Percentiles rank a stretch among this genome's conserved stretches.
Conservation (phyloP, 2,797 vertebrate genomes). For the Apodemus agrarius region DNA sequence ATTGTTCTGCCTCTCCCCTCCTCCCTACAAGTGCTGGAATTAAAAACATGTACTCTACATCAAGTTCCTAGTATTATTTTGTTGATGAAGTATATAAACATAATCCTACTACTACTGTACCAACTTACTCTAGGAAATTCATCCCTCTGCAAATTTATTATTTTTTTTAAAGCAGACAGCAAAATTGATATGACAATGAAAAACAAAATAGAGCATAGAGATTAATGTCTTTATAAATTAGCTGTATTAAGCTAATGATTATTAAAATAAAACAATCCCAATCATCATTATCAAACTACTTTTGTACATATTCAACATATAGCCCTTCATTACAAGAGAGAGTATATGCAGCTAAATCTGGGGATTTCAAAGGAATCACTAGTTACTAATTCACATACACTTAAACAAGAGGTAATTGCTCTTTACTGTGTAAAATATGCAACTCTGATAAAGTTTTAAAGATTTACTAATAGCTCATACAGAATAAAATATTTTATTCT, state of each 20-base stretch:
- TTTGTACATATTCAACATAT: neutral
- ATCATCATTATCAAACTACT: constrained; percentile 50
- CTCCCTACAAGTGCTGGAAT: neutral
- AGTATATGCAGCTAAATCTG: constrained; percentile 3
- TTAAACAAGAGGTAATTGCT: constrained; percentile 26
- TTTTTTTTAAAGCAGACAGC: constrained; percentile 5
- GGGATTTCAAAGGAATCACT: constrained; percentile 41
- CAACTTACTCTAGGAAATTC: constrained; percentile 59
- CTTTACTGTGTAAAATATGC: constrained; percentile 17
- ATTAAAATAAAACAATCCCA: constrained; percentile 44
- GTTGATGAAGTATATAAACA: constrained; percentile 35
- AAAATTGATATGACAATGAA: constrained; percentile 32
- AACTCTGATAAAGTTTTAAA: neutral
- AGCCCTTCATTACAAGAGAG: neutral
- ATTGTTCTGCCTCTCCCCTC: neutral
- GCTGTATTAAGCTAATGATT: constrained; percentile 13
- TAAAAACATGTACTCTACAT: neutral
- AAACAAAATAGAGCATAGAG: constrained; percentile 4
- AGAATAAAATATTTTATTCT: constrained; percentile 44
- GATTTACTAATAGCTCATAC: constrained; percentile 38
- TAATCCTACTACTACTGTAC: constrained; percentile 45
- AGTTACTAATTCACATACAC: constrained; percentile 47
- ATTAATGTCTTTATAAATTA: constrained; percentile 52
- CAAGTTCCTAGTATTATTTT: too few relatives aligned
- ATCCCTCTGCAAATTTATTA: constrained; percentile 59